These are phyloP conservation scores for Leptoteleia sp. DNA, from an alignment of 1,140 invertebrate genomes.

Conservation along the genomic window DNA sequence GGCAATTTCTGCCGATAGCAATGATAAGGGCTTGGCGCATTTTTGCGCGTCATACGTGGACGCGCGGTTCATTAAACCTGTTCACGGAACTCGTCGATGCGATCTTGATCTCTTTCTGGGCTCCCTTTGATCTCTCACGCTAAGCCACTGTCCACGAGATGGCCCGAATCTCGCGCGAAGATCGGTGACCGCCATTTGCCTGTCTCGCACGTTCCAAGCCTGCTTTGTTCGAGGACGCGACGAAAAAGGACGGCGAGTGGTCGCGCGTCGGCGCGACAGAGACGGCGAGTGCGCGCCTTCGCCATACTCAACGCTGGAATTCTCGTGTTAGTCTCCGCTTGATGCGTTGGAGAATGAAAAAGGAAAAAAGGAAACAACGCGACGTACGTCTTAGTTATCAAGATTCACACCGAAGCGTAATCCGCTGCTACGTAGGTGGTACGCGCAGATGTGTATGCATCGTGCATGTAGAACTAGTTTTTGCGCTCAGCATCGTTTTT, in stretches of 20 bases:
- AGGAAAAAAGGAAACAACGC: constrained; percentile 50
- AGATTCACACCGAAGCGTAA: constrained; percentile 69
- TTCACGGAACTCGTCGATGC: constrained; percentile 64
- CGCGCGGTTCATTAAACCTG: constrained; percentile 60
- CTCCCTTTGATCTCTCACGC: constrained; percentile 56
- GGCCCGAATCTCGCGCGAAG: constrained; percentile 66
- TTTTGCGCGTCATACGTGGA: constrained; percentile 24
- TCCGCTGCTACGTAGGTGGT: constrained; percentile 67
- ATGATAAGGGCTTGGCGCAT: constrained; percentile 25
- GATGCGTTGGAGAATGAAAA: constrained; percentile 37
- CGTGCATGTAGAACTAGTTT: constrained; percentile 59
- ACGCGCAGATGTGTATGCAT: constrained; percentile 52
- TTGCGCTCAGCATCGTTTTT: constrained; percentile 56
- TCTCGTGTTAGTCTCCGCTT: constrained; percentile 47
- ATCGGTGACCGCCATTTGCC: constrained; percentile 69
- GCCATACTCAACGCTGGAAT: constrained; percentile 53
- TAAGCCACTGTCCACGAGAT: constrained; percentile 66
- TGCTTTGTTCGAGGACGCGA: constrained; percentile 54
- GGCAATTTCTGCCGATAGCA: constrained; percentile 24
- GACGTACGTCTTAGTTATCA: constrained; percentile 69
- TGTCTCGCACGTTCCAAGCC: constrained; percentile 66
- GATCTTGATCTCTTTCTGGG: constrained; percentile 50
- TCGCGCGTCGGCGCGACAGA: constrained; percentile 14
- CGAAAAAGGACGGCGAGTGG: constrained; percentile 27
- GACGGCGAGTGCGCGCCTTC: constrained; percentile 6